Conservation (phyloP, 2,113 vertebrate genomes). For the Thalassoma bifasciatum region DNA sequence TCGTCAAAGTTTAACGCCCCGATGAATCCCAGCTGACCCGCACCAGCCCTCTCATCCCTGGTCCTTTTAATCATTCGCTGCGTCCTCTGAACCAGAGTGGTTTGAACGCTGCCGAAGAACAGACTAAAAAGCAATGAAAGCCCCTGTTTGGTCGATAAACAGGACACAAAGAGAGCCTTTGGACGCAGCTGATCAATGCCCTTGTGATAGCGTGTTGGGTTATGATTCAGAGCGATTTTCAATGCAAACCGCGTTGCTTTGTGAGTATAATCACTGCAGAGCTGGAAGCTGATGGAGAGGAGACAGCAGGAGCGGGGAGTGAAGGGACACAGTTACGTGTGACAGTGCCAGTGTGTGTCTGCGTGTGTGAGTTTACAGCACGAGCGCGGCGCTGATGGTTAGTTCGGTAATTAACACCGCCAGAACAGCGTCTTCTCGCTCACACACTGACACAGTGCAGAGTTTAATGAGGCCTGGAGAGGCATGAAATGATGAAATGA, state of each 20-base stretch:
- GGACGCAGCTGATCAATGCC: constrained; percentile 53
- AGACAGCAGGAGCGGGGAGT: too few species aligned
- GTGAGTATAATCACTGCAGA: constrained; percentile 31
- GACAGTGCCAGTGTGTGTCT: not conserved
- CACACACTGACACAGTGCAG: constrained; percentile 29
- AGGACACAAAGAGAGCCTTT: constrained; percentile 21
- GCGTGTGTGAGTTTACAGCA: not conserved
- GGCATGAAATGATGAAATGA: constrained; percentile 63
- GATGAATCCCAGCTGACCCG: constrained; percentile 35
- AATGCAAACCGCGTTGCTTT: constrained; percentile 36
- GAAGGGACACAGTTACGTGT: not conserved
- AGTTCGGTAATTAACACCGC: constrained; percentile 53
- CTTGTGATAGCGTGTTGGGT: constrained; percentile 26
- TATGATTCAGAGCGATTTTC: constrained; percentile 25
- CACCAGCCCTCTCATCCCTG: constrained; percentile 42
- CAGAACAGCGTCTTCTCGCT: constrained; percentile 31
- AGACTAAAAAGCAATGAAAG: constrained; percentile 41
- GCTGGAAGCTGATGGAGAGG: constrained; percentile 13
- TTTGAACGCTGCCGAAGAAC: constrained; percentile 23
- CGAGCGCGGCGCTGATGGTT: constrained; percentile 3
- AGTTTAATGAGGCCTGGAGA: constrained; percentile 65
- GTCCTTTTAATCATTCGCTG: constrained; percentile 55
- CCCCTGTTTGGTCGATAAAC: constrained; percentile 47
- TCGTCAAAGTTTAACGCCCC: constrained; percentile 1
- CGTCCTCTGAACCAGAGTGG: constrained; percentile 42